Conservation (phyloP, 2,113 vertebrate species). For the Solea senegalensis region DNA sequence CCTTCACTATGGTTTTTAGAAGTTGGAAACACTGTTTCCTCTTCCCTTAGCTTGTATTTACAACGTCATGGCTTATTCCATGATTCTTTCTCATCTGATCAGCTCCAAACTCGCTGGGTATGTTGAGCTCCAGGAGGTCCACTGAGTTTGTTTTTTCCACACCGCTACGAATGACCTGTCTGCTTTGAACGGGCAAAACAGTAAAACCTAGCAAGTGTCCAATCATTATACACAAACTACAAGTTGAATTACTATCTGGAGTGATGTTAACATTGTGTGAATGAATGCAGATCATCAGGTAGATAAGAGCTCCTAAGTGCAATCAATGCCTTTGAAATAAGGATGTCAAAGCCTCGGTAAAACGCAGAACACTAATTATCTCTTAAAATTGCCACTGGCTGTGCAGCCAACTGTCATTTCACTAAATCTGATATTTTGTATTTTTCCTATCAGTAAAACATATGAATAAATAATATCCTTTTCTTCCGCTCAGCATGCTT, state of each 20-base stretch:
- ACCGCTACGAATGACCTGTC: not conserved
- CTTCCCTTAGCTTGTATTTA: conserved; percentile 9
- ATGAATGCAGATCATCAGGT: conserved; percentile 60
- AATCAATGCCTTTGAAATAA: conserved; percentile 69
- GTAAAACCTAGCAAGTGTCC: conserved; percentile 6
- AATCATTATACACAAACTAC: conserved; percentile 36
- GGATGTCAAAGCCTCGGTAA: conserved; percentile 45
- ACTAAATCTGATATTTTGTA: conserved; percentile 51
- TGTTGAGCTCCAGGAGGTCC: not conserved
- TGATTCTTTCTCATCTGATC: not conserved
- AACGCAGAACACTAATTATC: conserved; percentile 57
- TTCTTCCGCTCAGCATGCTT: conserved; percentile 43
- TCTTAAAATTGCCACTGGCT: conserved; percentile 46
- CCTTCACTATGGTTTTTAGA: conserved; percentile 73
- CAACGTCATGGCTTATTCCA: conserved; percentile 15
- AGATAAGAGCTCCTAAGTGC: conserved; percentile 54
- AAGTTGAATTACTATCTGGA: conserved; percentile 11
- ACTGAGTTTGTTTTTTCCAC: too few species aligned
- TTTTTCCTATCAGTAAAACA: conserved; percentile 45
- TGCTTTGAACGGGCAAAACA: not conserved
- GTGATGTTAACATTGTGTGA: conserved; percentile 59
- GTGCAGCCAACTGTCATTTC: conserved; percentile 32
- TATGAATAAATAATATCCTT: conserved; percentile 55
- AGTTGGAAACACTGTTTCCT: conserved; percentile 34
- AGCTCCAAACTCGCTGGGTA: not conserved